Conservation (phyloP, 2,888 invertebrate genomes). For the Tetanocera ferruginea region DNA sequence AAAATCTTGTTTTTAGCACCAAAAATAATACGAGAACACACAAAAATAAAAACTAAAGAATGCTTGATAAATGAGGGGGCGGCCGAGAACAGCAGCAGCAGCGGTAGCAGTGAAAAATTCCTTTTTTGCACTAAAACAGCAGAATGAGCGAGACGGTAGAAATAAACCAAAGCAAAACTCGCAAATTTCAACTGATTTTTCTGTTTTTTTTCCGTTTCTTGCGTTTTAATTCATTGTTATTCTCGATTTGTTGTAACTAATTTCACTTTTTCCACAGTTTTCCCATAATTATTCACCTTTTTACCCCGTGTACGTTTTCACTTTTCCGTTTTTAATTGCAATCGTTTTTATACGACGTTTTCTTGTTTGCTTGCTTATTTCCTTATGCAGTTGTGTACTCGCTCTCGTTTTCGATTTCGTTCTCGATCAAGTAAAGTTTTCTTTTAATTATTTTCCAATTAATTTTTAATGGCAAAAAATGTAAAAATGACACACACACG, state of each 20-base stretch:
- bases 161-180: slow-evolving; percentile 21
- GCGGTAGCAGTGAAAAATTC: slow-evolving; percentile 12
- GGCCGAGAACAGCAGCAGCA: slow-evolving; percentile 13
- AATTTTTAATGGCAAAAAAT: slow-evolving; percentile 12
- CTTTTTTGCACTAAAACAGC: slow-evolving; percentile 28
- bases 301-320: neutral
- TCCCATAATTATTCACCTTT: slow-evolving; percentile 25
- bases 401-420: neutral
- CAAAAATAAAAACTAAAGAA: slow-evolving; percentile 13
- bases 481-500: slow-evolving; percentile 16
- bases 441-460: slow-evolving; percentile 33
- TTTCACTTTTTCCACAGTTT: slow-evolving; percentile 20
- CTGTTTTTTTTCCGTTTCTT: neutral
- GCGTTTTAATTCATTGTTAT: neutral
- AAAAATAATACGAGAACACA: slow-evolving; percentile 11
- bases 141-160: neutral
- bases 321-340: slow-evolving; percentile 3
- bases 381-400: neutral
- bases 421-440: slow-evolving; percentile 3
- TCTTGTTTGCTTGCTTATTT: neutral
- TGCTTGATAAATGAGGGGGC: slow-evolving; percentile 26
- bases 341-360: slow-evolving; percentile 4
- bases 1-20: slow-evolving; percentile 23
- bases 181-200: neutral
- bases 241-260: neutral